phyloP scores from a whole-genome alignment of 2,888 invertebrate species.

The Cataglyphis cursor region DNA sequence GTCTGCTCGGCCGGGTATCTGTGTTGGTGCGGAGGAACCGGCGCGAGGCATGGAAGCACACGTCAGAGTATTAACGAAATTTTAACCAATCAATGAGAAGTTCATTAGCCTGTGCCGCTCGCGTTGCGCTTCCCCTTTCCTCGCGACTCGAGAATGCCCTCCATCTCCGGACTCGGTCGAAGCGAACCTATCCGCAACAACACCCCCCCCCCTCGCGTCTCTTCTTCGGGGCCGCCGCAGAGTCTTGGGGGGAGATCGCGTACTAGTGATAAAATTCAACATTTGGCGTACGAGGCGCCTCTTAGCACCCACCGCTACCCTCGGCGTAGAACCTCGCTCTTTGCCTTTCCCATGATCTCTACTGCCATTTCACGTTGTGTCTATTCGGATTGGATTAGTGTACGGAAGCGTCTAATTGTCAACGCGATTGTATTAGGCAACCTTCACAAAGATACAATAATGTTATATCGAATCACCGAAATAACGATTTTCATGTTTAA shows the following conservation, averaged over 20 bases:
- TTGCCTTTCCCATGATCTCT: constrained; percentile 29
- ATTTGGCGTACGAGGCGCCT: constrained; percentile 62
- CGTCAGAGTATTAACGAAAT: constrained; percentile 85
- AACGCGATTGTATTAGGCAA: not conserved
- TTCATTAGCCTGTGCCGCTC: constrained; percentile 83
- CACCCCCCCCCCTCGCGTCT: constrained; percentile 58
- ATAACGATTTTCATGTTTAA: not conserved
- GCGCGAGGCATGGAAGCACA: constrained; percentile 81
- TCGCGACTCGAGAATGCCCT: constrained; percentile 62
- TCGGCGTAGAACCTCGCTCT: constrained; percentile 34
- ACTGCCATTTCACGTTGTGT: constrained; percentile 40
- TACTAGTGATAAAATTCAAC: constrained; percentile 81
- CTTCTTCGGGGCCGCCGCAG: constrained; percentile 51
- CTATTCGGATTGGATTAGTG: constrained; percentile 18
- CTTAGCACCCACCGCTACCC: constrained; percentile 34
- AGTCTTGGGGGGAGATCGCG: constrained; percentile 81
- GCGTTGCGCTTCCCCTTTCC: constrained; percentile 66
- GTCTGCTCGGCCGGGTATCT: constrained; percentile 57
- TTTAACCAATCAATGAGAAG: constrained; percentile 86
- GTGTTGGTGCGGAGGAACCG: constrained; percentile 73
- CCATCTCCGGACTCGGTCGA: constrained; percentile 66
- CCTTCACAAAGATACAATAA: not conserved
- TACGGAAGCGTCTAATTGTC: constrained; percentile 36
- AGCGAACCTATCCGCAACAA: constrained; percentile 68
- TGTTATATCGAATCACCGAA: not conserved